These are phyloP conservation scores for Lycaon pictus DNA, from an alignment of 2,113 vertebrate species.

Conservation along the genomic window DNA sequence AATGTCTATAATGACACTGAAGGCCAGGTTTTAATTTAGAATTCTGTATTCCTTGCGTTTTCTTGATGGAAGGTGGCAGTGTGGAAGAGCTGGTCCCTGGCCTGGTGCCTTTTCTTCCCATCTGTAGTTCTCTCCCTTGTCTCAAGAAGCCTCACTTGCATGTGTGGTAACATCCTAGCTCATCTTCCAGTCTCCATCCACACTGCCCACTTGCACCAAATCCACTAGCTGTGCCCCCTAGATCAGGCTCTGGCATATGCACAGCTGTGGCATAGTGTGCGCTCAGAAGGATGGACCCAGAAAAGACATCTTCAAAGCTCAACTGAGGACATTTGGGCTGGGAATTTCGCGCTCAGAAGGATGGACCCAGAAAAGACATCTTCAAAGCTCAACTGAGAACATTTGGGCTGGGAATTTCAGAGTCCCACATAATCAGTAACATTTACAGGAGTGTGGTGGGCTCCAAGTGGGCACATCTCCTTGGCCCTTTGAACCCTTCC, in stretches of 20 bases:
- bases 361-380: not conserved
- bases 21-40: not conserved
- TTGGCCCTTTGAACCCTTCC: not conserved
- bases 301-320: too few species aligned
- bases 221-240: not conserved
- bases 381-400: not conserved
- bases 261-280: too few species aligned
- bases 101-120: not conserved
- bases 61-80: not conserved
- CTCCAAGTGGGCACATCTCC: not conserved
- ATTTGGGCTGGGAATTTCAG: not conserved
- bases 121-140: not conserved
- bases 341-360: not conserved
- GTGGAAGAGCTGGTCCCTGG: accelerated
- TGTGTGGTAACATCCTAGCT: not conserved
- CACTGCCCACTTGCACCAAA: not conserved
- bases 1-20: not conserved
- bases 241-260: not conserved
- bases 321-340: not conserved
- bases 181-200: not conserved
- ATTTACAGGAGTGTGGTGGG: too few species aligned
- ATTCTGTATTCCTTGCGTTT: not conserved
- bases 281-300: not conserved
- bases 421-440: not conserved
- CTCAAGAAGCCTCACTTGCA: not conserved